Evolutionary conservation across 2,113 vertebrate genomes (phyloP), one percentile per base, ranked within the genome.

Genomic region (Ceuthmochares aereus): DNA sequence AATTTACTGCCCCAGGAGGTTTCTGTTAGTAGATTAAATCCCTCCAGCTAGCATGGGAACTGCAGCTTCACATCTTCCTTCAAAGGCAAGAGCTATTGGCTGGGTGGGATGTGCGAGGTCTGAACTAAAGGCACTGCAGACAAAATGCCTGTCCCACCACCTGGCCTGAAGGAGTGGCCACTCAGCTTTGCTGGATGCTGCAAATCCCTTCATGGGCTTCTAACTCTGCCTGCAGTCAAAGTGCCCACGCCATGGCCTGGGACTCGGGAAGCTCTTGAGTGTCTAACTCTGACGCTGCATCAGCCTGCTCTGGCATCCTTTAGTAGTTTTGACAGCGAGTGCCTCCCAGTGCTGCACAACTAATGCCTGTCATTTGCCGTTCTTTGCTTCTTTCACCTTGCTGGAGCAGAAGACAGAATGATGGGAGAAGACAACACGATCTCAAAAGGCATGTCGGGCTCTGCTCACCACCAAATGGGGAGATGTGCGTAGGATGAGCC

Each of bases 281-380:
- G 29, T 21, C 52, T 23, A 15, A 56, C 56, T 30, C 36, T 34
- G 49, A 29, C 1, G 2, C 77, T 45, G 32, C 36, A 32, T 40
- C 47, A 34, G 27, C 37, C 59, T 2, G 1, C 43, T 52, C 62
- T 15, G 15, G 17, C 3, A 0, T 30, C 74, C 43, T 59, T 22
- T 4, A 9, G 23, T 1, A 14, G 36, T n/a, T 55, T 49, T 1
- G 3, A 68, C 0, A 0, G 17, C 14, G 34, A 74, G 51, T 2
- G 4, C 42, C 21, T 30, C 29, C 42, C 60, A 68, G 47, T 1
- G 37, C 21, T 9, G 23, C 67, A 22, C n/a, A 43, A 32, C 73
- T 20, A 64, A 52, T 0, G 3, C 47, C 51, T 43, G 27, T 7
- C 0, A 0, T 63, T 42, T 34, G 66, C 40, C 8, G 10, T 52